Evolutionary conservation across 2,797 vertebrate genomes (phyloP).

Genomic region (Emys orbicularis): DNA sequence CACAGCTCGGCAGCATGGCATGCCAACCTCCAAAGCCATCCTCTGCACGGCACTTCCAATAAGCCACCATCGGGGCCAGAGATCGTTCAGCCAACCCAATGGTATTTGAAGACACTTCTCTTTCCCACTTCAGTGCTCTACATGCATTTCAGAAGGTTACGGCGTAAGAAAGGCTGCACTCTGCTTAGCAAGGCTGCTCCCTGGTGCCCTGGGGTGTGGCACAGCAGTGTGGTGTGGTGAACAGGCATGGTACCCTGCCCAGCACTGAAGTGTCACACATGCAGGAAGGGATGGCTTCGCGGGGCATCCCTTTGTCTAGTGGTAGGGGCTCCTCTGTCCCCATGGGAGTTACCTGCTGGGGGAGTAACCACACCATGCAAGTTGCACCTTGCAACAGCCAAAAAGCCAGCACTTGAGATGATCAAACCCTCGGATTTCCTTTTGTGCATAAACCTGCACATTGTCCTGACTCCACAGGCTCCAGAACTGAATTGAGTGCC

Average conservation of each 20-base stretch:
- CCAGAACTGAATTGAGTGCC: background rate
- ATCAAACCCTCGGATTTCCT: accelerated
- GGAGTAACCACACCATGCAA: background rate
- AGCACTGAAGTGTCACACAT: background rate
- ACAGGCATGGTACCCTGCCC: background rate
- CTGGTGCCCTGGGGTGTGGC: background rate
- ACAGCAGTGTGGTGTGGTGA: background rate
- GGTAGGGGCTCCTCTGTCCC: background rate
- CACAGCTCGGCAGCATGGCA: background rate
- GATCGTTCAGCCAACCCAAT: no score
- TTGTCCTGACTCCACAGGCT: accelerated
- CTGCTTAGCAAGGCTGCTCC: background rate
- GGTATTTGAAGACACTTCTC: background rate
- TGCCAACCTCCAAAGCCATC: background rate
- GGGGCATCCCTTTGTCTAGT: background rate
- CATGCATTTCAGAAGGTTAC: background rate
- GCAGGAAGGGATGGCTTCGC: background rate
- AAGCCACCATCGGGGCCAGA: no score
- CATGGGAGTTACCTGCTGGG: no score
- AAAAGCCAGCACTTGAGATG: background rate
- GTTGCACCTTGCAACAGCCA: background rate
- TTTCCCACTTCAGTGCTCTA: background rate
- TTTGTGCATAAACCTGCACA: background rate
- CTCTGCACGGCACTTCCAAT: background rate
- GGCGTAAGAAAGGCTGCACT: background rate